Base-by-base conservation (phyloP, 2,888 invertebrate species). In the Leucoptera coffeella region DNA sequence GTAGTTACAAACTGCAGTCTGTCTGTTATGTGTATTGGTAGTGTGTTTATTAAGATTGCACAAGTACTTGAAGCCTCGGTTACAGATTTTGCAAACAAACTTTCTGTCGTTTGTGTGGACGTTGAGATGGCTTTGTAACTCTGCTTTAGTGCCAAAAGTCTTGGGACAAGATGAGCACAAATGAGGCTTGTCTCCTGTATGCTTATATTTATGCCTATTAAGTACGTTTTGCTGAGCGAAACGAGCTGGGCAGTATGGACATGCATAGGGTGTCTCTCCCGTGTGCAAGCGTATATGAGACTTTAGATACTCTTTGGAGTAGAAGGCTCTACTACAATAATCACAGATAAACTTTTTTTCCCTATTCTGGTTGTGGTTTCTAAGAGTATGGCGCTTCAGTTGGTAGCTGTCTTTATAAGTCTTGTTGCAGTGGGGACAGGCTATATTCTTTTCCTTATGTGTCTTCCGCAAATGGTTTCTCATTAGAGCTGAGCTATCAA, bases 41-140 rank as follows among this genome's bases (percentile, higher is more conserved):
- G 71, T 44, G 38, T 77, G 77, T 24, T 73, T 73, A 25, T 51
- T 61, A 9, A 75, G 47, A 43, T 64, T 73, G 22, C 61, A 58
- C 14, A 60, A 57, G 13, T 73, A 71, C 33, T 75, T 60, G 38
- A 74, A 74, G 4, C 49, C 41, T 7, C 57, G 43, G 32, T 59
- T 59, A 36, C 77, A 77, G 4, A 53, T 35, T 2, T 49, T 32
- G 24, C 69, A 69, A 1, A 43, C 31, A 32, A 39, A 61, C 4
- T 53, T 50, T 30, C 56, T 61, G 8, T 49, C 50, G 24, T 40
- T 46, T 1, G 49, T 47, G 28, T 69, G 69, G 2, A 50, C 55
- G 10, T 38, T 34, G 4, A 38, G 34, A 29, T 65, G 69, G 17
- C 40, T 45, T 29, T 48, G 54, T 10, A 67, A 34, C 36, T 60